Conservation (phyloP, 2,797 vertebrate genomes). For the Astyanax mexicanus region DNA sequence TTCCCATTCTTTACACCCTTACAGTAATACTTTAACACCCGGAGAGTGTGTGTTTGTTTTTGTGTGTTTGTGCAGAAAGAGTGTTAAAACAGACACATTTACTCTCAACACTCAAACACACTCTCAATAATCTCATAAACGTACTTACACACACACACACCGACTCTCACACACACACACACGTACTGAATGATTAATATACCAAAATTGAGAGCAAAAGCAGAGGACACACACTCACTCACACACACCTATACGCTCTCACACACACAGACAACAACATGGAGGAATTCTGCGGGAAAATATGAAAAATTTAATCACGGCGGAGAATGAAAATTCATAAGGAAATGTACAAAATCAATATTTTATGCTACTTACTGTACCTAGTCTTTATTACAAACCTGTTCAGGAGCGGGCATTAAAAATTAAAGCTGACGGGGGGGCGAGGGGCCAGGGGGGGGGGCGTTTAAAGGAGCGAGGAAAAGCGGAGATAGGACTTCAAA, state of each 20-base stretch:
- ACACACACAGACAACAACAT: slow-evolving; percentile 75
- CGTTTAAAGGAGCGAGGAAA: slow-evolving; percentile 60
- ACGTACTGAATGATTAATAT: slow-evolving; percentile 76
- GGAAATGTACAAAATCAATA: slow-evolving; percentile 99
- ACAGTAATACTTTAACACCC: too few relatives aligned
- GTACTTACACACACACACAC: too few relatives aligned
- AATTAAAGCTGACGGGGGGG: slow-evolving; percentile 85
- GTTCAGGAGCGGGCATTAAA: slow-evolving; percentile 93
- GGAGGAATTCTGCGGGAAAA: slow-evolving; percentile 77
- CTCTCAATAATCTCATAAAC: too few relatives aligned
- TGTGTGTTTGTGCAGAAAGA: too few relatives aligned
- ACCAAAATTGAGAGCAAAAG: slow-evolving; percentile 71
- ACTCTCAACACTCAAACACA: too few relatives aligned
- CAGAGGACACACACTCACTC: slow-evolving; percentile 75
- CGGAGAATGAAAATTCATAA: slow-evolving; percentile 95
- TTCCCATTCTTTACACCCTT: too few relatives aligned
- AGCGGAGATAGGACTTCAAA: slow-evolving; percentile 88
- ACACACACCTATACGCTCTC: too few relatives aligned
- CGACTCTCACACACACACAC: slow-evolving; percentile 24
- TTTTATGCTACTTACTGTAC: slow-evolving; percentile 97
- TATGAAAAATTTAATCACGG: slow-evolving; percentile 97
- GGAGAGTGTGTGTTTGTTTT: too few relatives aligned
- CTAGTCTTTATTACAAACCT: slow-evolving; percentile 97
- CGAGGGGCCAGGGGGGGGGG: slow-evolving; percentile 35
- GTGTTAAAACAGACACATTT: too few relatives aligned